phyloP scores from a whole-genome alignment of 1,140 invertebrate species.

The Nephila pilipes region DNA sequence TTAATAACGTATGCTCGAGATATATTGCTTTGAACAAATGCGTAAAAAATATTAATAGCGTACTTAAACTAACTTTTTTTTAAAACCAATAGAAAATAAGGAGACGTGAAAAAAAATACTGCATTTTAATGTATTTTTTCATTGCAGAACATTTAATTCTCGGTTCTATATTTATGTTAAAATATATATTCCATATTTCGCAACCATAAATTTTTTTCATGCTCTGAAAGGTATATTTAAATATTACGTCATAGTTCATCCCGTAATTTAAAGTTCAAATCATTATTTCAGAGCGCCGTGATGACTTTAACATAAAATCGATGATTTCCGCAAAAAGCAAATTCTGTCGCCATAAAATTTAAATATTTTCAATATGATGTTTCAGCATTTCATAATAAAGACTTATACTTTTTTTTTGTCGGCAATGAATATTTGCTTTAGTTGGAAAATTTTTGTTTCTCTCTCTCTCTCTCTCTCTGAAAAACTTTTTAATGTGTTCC shows the following conservation, averaged over 20 bases:
- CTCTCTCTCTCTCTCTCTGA: not conserved
- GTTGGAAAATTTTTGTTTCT: not conserved
- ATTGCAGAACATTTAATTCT: no score
- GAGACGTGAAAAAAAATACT: no score
- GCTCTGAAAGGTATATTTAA: not conserved
- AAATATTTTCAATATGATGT: slow-evolving; percentile 28
- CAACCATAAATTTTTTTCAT: not conserved
- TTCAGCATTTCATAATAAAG: slow-evolving; percentile 30
- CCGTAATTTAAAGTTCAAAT: not conserved
- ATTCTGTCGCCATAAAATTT: not conserved
- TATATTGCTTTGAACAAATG: no score
- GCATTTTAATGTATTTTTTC: no score
- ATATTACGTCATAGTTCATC: not conserved
- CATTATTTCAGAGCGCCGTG: not conserved
- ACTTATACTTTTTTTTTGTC: not conserved
- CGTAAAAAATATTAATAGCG: no score
- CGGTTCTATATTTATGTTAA: not conserved
- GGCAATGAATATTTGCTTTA: slow-evolving; percentile 40
- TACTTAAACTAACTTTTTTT: no score
- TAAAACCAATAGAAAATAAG: no score
- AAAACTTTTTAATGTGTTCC: slow-evolving; percentile 22
- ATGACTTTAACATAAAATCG: not conserved
- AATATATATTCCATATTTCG: not conserved
- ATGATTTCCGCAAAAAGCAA: not conserved
- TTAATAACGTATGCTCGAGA: no score